Evolutionary conservation across 2,113 vertebrate species (phyloP).

Genomic region (Platichthys stellatus): DNA sequence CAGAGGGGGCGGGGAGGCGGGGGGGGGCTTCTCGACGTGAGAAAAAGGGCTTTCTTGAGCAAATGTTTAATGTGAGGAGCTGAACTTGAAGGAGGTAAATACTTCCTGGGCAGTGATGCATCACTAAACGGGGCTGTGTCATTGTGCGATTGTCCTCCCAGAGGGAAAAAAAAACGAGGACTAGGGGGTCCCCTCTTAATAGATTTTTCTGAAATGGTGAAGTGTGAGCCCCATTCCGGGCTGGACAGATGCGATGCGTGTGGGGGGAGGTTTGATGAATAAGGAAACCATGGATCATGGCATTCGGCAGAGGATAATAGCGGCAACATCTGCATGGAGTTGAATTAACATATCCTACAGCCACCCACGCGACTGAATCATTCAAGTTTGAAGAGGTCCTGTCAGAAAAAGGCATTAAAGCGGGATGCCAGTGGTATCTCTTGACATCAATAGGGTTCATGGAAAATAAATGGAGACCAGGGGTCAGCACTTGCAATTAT

Average conservation of each 20-base stretch:
- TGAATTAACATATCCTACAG: constrained; percentile 72
- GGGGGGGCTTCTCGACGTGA: constrained; percentile 1
- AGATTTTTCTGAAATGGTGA: constrained; percentile 51
- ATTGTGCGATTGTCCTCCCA: constrained; percentile 70
- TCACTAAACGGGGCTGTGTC: constrained; percentile 65
- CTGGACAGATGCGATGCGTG: constrained; percentile 70
- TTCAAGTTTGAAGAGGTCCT: constrained; percentile 61
- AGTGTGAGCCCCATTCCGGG: constrained; percentile 51
- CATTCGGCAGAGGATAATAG: constrained; percentile 66
- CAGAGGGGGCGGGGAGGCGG: constrained; percentile 18
- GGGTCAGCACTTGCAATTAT: constrained; percentile 62
- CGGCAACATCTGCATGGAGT: constrained; percentile 73
- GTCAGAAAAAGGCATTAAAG: constrained; percentile 67
- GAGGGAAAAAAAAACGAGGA: constrained; percentile 52
- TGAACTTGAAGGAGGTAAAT: constrained; percentile 77
- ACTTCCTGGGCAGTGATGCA: constrained; percentile 71
- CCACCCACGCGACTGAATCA: constrained; percentile 70
- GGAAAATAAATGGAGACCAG: constrained; percentile 62
- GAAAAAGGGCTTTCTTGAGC: constrained; percentile 50
- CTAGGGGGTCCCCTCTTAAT: constrained; percentile 57
- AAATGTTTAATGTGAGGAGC: constrained; percentile 72
- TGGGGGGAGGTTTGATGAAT: constrained; percentile 73
- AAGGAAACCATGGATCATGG: constrained; percentile 68
- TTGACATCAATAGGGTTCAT: constrained; percentile 50
- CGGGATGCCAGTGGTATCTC: constrained; percentile 27